Base-by-base conservation (phyloP, 2,113 vertebrate species). In the Aptenodytes patagonicus region DNA sequence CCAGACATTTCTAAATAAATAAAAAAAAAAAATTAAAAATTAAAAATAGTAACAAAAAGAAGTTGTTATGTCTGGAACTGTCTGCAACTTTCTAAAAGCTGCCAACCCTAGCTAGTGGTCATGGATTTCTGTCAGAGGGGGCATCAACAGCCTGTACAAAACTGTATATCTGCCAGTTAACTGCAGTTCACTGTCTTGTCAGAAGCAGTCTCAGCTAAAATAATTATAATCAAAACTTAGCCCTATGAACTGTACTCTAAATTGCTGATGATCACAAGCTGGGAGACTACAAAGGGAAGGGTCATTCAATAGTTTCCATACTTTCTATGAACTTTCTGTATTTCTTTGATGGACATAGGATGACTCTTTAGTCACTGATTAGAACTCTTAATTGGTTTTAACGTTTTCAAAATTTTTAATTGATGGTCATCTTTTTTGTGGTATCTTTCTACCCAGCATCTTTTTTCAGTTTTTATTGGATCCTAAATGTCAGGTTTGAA, bases 351-450 rank as follows among this genome's bases (percentile, higher is more conserved):
- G 16, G 44, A 38, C 24, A 15, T 18, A 31, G 16, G 31, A 22
- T 49, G 36, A 83, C 20, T 3, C 4, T 54, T 55, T 26, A 42
- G 47, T 17, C 9, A 11, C 13, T 42, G 15, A 51, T 38, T 55
- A 64, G 25, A 80, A 28, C 7, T 10, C 21, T 82, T 55, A 79
- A 52, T 18, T 80, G 28, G 4, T 58, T 83, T 58, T 40, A 92
- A 77, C 3, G 1, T 83, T 76, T 76, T 46, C 19, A 34, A 7
- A 3, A 3, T 11, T 78, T 87, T 58, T 28, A 58, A 44, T 8
- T 44, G 28, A 18, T 20, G 9, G 4, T 13, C 9, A 25, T 54
- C 2, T 54, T 65, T 83, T 24, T 6, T 0, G 1, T 2, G 7
- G 3, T 62, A 42, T 40, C 17, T 57, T 69, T 79, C 22, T 71